Evolutionary conservation across 2,113 vertebrate genomes (phyloP).

Genomic region (Gila orcuttii): DNA sequence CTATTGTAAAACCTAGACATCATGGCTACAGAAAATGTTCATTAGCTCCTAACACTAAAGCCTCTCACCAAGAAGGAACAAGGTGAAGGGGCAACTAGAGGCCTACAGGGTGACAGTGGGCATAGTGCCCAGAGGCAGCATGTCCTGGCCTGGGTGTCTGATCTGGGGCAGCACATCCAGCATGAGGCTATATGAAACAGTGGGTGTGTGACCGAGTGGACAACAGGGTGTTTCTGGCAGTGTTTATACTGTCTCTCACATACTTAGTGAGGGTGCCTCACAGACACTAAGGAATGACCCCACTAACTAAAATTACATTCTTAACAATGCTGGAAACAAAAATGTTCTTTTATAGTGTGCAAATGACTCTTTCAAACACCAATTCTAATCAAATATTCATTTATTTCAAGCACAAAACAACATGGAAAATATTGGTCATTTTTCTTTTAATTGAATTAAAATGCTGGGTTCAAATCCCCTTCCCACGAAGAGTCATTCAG

Average conservation of each 20-base stretch:
- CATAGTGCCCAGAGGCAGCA: slow-evolving; percentile 51
- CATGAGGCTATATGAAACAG: slow-evolving; percentile 26
- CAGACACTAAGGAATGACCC: not conserved
- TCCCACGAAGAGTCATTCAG: slow-evolving; percentile 48
- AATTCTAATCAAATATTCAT: not conserved
- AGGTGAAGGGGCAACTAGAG: slow-evolving; percentile 43
- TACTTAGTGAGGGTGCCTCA: slow-evolving; percentile 1
- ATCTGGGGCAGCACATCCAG: slow-evolving; percentile 41
- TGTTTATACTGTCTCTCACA: slow-evolving; percentile 32
- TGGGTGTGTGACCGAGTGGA: slow-evolving; percentile 41
- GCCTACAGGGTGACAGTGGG: slow-evolving; percentile 35
- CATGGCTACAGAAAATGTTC: not conserved
- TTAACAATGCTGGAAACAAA: not conserved
- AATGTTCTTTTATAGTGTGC: not conserved
- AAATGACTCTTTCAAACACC: slow-evolving; percentile 4
- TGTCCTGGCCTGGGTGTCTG: slow-evolving; percentile 23
- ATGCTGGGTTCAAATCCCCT: slow-evolving; percentile 64
- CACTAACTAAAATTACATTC: not conserved
- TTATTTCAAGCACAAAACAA: slow-evolving; percentile 15
- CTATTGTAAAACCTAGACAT: not conserved
- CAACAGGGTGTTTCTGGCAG: slow-evolving; percentile 20
- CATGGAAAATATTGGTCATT: not conserved
- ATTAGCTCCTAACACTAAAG: not conserved
- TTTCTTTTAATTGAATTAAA: slow-evolving; percentile 48
- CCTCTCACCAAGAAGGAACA: not conserved